Base-by-base conservation (phyloP, 2,797 vertebrate genomes). In the Psittacula derbiana region DNA sequence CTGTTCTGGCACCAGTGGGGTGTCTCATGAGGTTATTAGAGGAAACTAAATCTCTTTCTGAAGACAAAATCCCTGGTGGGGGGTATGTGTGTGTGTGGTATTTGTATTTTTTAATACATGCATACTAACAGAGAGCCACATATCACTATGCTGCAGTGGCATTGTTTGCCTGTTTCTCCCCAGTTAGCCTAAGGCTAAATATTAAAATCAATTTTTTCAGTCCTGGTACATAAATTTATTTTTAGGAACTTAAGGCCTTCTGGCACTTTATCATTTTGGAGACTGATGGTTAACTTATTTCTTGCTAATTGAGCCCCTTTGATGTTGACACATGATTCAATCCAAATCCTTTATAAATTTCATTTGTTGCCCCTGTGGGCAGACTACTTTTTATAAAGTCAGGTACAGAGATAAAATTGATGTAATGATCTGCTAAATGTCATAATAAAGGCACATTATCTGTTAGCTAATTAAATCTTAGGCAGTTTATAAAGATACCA, bases 381-480 rank as follows among this genome's bases (percentile, higher is more conserved):
- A 87, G 67, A 78, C 94, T 94, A 93, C 47, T n/a, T 58, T 92
- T 89, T 91, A 89, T 71, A 50, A 89, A 95, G 70, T 76, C 84
- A 65, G 83, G 50, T 90, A 33, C 53, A 83, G 74, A 86, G 64
- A 55, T 71, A 60, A 93, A 91, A 92, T 74, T 80, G 30, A 46
- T 90, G 75, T 52, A 10, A 33, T 57, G 60, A 81, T 86, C 94
- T 93, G 60, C 88, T 92, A 91, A 91, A 74, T 94, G 72, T 82
- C 44, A 43, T 81, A 55, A 80, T 95, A 87, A 92, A 80, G 57
- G 33, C 78, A 92, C 46, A 57, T 92, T 88, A 64, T 89, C 83
- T 92, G 71, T 71, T 85, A 74, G 30, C 41, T 95, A 95, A 97
- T 93, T 95, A 71, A 69, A 94, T 93, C 55, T 92, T 80, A 40